Base-by-base conservation (phyloP, 2,888 invertebrate species). In the Drosophila algonquin region DNA sequence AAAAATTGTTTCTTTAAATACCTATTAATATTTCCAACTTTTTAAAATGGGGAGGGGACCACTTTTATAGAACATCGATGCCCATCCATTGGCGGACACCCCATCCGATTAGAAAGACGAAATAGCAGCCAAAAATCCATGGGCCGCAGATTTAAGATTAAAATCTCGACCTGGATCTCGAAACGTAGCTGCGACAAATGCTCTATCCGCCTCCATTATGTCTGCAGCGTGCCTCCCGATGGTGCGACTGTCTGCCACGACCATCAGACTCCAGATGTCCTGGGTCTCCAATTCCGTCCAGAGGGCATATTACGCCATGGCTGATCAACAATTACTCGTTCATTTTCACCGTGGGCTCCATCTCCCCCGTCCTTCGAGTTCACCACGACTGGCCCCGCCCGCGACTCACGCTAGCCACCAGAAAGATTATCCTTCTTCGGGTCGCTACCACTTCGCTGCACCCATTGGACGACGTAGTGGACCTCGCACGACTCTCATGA, bases 191-290 rank as follows among this genome's bases (percentile, higher is more conserved):
- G 21, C 21, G 21, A 21, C 21, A 21, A 21, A 3, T 21, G 21
- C 21, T 21, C 21, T 21, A 24, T 71, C 59, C 45, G 30, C 27
- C 50, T 76, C 72, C 10, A 75, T 65, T 5, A 65, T 55, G 8
- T 44, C 46, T 0, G 76, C 75, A 3, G 73, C 73, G 6, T 46
- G 32, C 7, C 76, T 64, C 76, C 75, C 76, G 16, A 75, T 75
- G 3, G 32, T 56, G 6, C 63, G 24, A n/a, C 75, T 76, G n/a
- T 75, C 59, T 5, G 44, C 27, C 1, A 56, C 47, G 27, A 64
- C 56, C 3, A 71, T 53, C n/a, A 56, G 24, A 8, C 76, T 56
- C 75, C 75, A 75, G 12, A 45, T 59, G 7, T 35, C 55, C 44
- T 75, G 75, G 0, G 59, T 50, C 1, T 32, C 32, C 9, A 75